Conservation (phyloP, 2,113 vertebrate species). For the Semicossyphus pulcher region DNA sequence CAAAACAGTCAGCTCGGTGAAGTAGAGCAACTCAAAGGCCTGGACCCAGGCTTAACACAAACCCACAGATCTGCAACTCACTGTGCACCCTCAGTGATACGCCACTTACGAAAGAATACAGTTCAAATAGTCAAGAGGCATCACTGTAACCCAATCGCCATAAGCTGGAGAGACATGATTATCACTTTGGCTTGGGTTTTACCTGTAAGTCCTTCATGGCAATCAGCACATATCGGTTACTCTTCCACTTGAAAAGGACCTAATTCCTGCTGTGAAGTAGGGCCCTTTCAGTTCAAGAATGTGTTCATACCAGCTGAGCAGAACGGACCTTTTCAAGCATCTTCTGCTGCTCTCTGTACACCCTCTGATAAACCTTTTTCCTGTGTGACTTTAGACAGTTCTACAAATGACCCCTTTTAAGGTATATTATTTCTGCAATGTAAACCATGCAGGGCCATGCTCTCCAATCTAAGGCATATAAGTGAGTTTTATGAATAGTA, state of each 20-base stretch:
- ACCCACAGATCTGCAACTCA: background rate
- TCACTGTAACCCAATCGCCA: background rate
- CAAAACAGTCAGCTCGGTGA: fast-evolving
- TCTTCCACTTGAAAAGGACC: background rate
- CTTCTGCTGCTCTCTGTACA: background rate
- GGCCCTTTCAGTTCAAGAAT: slow-evolving; percentile 5
- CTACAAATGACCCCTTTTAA: background rate
- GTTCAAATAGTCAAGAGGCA: slow-evolving; percentile 18
- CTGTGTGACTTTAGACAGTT: background rate
- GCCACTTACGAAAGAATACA: background rate
- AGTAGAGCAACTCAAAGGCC: background rate
- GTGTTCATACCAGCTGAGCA: background rate
- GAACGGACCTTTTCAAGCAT: background rate
- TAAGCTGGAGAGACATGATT: background rate
- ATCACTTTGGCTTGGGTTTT: background rate
- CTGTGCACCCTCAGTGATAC: background rate
- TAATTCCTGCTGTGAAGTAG: background rate
- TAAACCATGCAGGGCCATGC: background rate
- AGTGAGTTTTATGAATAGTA: background rate
- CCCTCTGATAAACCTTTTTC: background rate
- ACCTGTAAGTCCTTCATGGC: background rate
- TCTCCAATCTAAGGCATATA: background rate
- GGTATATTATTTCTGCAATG: background rate
- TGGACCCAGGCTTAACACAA: background rate
- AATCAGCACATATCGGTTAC: background rate